Evolutionary conservation across 2,113 vertebrate species (phyloP), one percentile per base, ranked within the genome.

Genomic region (Okapia johnstoni): DNA sequence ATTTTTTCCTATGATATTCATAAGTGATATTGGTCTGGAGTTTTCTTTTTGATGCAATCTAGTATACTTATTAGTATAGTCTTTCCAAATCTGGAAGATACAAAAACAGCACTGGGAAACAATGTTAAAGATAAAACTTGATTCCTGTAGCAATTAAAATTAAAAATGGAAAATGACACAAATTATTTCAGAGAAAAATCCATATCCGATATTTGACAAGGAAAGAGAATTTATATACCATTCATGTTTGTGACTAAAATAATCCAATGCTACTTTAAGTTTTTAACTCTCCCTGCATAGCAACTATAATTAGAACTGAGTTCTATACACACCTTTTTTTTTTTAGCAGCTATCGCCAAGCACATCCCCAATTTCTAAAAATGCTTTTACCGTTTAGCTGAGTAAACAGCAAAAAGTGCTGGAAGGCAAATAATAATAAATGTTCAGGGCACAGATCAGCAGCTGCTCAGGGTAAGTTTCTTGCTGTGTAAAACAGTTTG

Each of bases 161-260:
- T 85, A 60, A 88, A 96, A 95, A 63, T 46, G 28, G 61, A 91
- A 96, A 85, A 77, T 17, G 23, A 33, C 33, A 92, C 12, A 84
- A 46, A 46, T 77, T 92, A 73, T 30, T 36, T 85, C 55, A 86
- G 77, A 12, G 21, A 50, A n/a, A 54, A 46, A 92, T 28, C 40
- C 61, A 50, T 19, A 52, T 61, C 8, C 9, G 5, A 6, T 50
- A 33, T 66, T 96, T 93, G 79, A 63, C 54, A 84, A 46, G n/a
- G n/a, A 77, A 94, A 80, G 46, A 90, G 4, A 93, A 92, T 89
- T 87, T 96, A 93, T 66, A 58, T 60, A 92, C 40, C 40, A 92
- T 90, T 76, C 40, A 66, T 85, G 28, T 76, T 36, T 83, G 79
- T 52, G 90, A 96, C n/a, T 94, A 95, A 97, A 96, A 97, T 66